Conservation (phyloP, 1,140 invertebrate species). For the Rhagoletis zephyria region DNA sequence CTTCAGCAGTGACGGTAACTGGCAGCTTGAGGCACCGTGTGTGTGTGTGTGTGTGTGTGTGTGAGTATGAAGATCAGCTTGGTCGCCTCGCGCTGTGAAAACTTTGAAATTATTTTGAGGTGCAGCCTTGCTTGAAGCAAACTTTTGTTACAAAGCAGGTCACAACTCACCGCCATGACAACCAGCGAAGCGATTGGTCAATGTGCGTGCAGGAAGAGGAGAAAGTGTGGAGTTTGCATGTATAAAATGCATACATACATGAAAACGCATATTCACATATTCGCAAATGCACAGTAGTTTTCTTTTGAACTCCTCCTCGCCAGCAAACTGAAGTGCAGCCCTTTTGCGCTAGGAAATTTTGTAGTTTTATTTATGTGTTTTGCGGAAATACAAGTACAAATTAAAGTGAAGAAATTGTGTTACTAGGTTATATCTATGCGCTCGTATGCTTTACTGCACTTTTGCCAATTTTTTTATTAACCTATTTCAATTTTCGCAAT, state of each 20-base stretch:
- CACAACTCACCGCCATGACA: background rate
- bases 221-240: background rate
- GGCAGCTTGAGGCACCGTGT: background rate
- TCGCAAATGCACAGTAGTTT: background rate
- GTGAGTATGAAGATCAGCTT: background rate
- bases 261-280: background rate
- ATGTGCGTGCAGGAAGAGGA: background rate
- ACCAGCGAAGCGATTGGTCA: background rate
- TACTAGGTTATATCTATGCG: constrained; percentile 9
- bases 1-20: background rate
- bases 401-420: background rate
- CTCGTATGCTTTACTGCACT: background rate
- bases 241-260: background rate
- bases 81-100: background rate
- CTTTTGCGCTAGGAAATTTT: background rate
- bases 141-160: background rate
- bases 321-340: background rate
- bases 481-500: background rate
- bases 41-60: background rate
- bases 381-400: background rate
- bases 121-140: background rate
- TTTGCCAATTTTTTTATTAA: background rate
- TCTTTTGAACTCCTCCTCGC: background rate
- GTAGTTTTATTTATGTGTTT: background rate
- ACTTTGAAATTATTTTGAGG: background rate